A percentile compares a stretch with the other conserved stretches of the same genome.
Evolutionary conservation across 2,113 vertebrate species (phyloP).

Genomic region (Uropsilus gracilis): DNA sequence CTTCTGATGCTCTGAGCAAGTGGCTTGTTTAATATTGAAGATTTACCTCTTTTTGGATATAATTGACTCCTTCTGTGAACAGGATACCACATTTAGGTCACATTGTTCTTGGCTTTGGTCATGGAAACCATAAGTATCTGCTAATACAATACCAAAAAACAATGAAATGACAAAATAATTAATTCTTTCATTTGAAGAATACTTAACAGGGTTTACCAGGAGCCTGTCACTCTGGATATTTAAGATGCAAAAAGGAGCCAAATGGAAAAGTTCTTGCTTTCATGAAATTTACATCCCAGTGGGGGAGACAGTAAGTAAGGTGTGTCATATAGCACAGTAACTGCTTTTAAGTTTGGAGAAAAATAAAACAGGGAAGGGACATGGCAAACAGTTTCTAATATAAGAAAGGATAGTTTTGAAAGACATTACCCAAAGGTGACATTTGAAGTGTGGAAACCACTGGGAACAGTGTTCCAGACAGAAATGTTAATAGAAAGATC

Average conservation of each 20-base stretch:
- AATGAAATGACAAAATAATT: neutral
- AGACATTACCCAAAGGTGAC: neutral
- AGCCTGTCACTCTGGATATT: neutral
- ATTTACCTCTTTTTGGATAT: slow-evolving; percentile 29
- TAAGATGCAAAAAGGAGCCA: neutral
- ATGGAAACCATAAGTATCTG: neutral
- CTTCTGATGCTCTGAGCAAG: neutral
- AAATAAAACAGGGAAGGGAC: neutral
- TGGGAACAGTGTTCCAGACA: neutral
- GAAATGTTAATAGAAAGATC: neutral
- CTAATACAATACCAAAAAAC: neutral
- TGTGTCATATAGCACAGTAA: neutral
- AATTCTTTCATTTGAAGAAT: neutral
- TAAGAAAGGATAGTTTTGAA: neutral
- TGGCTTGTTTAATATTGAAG: neutral
- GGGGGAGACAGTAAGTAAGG: neutral
- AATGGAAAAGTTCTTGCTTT: neutral
- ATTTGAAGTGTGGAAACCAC: neutral
- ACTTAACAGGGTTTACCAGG: neutral
- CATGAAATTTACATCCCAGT: neutral
- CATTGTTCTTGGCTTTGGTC: neutral
- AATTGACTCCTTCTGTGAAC: neutral
- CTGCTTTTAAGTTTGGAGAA: neutral
- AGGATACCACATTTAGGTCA: neutral
- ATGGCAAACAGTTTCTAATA: neutral